Percentiles rank a stretch among this genome's conserved stretches.
phyloP scores from a whole-genome alignment of 2,888 invertebrate species.

The Hemistola chrysoprasaria region DNA sequence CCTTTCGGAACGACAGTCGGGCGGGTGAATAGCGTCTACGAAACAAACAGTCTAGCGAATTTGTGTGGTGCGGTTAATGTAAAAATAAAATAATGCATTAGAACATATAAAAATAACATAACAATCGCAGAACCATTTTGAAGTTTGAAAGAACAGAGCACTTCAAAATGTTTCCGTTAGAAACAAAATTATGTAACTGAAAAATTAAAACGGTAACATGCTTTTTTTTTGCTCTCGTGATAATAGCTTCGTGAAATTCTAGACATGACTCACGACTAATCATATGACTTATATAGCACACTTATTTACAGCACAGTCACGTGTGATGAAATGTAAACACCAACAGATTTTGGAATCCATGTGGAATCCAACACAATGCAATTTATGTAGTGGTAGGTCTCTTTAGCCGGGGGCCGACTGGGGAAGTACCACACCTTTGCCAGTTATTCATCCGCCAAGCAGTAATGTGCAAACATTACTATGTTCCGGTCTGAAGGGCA shows the following conservation, averaged over 20 bases:
- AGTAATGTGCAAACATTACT: no score
- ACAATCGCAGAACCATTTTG: slow-evolving; percentile 6
- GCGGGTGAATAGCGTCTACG: slow-evolving; percentile 92
- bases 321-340: no score
- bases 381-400: no score
- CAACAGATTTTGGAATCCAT: no score
- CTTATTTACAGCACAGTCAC: slow-evolving; percentile 2
- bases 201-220: slow-evolving; percentile 5
- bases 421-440: no score
- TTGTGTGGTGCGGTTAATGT: slow-evolving; percentile 32
- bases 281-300: no score
- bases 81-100: slow-evolving; percentile 32
- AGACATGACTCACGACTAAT: background rate
- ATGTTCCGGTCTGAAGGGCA: no score
- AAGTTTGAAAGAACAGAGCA: no score
- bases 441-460: no score
- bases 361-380: no score
- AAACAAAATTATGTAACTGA: background rate
- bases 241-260: background rate
- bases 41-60: slow-evolving; percentile 72
- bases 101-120: slow-evolving; percentile 23
- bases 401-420: no score
- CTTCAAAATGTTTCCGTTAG: slow-evolving; percentile 8
- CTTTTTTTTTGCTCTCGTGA: background rate
- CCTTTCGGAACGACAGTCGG: slow-evolving; percentile 91